Base-by-base conservation (phyloP, 2,797 vertebrate species). In the Gephyroberyx darwinii region DNA sequence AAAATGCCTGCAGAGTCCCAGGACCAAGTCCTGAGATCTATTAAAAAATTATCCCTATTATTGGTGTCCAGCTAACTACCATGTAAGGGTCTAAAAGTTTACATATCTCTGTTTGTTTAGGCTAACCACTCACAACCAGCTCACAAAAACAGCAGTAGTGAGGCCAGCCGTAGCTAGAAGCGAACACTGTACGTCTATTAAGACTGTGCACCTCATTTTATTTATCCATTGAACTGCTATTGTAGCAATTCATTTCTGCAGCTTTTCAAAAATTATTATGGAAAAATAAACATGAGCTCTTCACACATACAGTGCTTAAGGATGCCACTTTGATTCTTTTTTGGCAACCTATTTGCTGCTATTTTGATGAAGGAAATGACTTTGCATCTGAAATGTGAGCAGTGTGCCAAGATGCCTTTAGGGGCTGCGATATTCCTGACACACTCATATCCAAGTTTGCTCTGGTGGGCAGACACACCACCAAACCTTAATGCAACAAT, bases 1-100 rank as follows among this genome's bases (percentile, higher is more conserved):
- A 75, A 85, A 65, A 67, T 47, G 43, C 57, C 83, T 77, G 66
- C 53, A 71, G 52, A 13, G n/a, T 33, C 47, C 31, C 35, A 69
- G 55, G 10, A 55, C 60, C 67, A 61, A 56, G 67, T 62, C 51
- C 43, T 71, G 66, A 56, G 39, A 55, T 82, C 61, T 57, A 69
- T 22, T 65, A 63, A 80, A 26, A 59, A 63, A 55, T 50, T 26
- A 54, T 47, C 43, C 43, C 47, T 54, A 52, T 58, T 72, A 47
- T 61, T 68, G 17, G 65, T 50, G 10, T 54, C 33, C 8, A 63
- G 55, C 53, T 51, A 55, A 62, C 69, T 60, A 48, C 54, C 17
- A 72, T 22, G 37, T 65, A 75, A 51, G 35, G n/a, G 53, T 35
- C 30, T 50, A 31, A 41, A 50, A 56, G 71, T 84, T 83, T 74